Percentiles rank a stretch among this genome's conserved stretches.
Evolutionary conservation across 2,113 vertebrate species (phyloP).

Genomic region (Atractosteus spatula): DNA sequence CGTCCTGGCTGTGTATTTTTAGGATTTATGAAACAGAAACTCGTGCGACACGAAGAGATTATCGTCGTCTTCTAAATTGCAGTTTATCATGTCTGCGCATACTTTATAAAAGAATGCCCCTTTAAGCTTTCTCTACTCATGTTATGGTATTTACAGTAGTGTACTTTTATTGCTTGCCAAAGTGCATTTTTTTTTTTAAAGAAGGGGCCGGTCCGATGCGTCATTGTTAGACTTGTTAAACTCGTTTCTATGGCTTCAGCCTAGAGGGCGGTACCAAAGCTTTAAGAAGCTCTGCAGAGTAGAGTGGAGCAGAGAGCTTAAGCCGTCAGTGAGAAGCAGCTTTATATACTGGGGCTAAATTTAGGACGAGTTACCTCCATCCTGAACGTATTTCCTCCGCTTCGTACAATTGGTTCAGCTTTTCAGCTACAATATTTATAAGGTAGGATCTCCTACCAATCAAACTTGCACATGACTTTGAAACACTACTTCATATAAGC

Average conservation of each 20-base stretch:
- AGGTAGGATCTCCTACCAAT: conserved; percentile 63
- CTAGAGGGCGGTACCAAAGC: conserved; percentile 30
- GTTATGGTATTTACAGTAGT: no score
- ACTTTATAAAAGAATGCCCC: not conserved
- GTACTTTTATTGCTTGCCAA: not conserved
- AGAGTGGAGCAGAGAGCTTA: conserved; percentile 22
- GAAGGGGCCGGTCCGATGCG: conserved; percentile 28
- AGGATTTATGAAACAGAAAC: no score
- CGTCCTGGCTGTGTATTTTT: no score
- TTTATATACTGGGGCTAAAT: conserved; percentile 84
- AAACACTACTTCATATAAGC: conserved; percentile 39
- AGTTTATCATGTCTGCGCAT: not conserved
- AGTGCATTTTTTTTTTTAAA: conserved; percentile 17
- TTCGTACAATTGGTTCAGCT: conserved; percentile 76
- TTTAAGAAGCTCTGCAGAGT: conserved; percentile 55
- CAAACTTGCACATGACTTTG: conserved; percentile 48
- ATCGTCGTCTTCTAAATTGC: no score
- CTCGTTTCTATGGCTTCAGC: conserved; percentile 27
- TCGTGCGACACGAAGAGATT: no score
- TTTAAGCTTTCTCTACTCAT: not conserved
- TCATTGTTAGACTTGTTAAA: conserved; percentile 38
- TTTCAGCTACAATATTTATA: conserved; percentile 52
- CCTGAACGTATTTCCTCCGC: conserved; percentile 83
- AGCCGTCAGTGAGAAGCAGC: conserved; percentile 45
- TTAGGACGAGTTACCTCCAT: conserved; percentile 74